Conservation (phyloP, 37 sponge, comb jelly and placozoan species). For the Amphimedon queenslandica region DNA sequence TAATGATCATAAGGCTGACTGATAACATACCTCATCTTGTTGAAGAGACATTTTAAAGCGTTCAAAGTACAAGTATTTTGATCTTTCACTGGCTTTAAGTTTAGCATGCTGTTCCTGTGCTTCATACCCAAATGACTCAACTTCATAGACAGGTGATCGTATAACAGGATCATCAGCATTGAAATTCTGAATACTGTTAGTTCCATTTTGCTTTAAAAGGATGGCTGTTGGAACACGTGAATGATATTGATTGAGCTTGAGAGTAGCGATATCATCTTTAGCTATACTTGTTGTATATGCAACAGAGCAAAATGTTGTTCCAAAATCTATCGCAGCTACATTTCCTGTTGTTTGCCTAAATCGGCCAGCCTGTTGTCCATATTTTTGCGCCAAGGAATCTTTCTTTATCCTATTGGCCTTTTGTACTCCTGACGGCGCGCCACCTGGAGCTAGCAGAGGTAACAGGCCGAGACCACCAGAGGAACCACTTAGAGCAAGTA, state of each 20-base stretch:
- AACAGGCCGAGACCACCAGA: not conserved
- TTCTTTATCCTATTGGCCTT: not conserved
- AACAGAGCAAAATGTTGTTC: constrained; percentile 5
- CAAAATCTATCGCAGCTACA: constrained; percentile 5
- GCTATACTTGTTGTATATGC: not conserved
- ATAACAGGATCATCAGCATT: not conserved
- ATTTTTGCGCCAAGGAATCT: not conserved
- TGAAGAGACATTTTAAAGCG: constrained; percentile 44
- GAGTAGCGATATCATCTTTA: not conserved
- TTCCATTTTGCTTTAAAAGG: constrained; percentile 15
- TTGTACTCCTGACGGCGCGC: not conserved
- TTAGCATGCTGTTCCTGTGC: constrained; percentile 17
- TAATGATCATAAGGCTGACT: not conserved
- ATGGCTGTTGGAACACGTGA: constrained; percentile 43
- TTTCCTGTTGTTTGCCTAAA: constrained; percentile 1
- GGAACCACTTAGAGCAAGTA: not conserved
- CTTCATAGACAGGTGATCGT: not conserved
- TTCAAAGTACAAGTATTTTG: constrained; percentile 35
- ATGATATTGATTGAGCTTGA: not conserved
- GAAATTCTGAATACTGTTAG: not conserved
- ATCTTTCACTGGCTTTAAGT: not conserved
- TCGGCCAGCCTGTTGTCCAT: not conserved
- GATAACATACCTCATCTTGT: constrained; percentile 40
- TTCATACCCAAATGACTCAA: constrained; percentile 30
- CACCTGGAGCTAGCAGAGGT: not conserved